Evolutionary conservation across 2,888 invertebrate species (phyloP).

Genomic region (Morpho deidamia): DNA sequence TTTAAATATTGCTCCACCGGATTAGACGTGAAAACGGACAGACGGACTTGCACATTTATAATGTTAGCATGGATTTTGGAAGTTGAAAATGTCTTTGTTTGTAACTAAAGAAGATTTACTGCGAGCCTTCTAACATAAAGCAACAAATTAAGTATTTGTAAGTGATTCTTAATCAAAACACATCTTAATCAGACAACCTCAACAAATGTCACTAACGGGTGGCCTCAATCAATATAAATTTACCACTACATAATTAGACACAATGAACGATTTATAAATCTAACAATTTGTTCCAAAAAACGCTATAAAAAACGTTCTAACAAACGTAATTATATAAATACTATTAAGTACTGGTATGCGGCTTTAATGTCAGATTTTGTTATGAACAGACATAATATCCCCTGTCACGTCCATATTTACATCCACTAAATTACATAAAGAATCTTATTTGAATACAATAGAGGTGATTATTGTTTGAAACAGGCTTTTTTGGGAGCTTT

Average conservation of each 20-base stretch:
- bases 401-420: slow-evolving; percentile 31
- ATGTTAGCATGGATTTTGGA: too few species aligned
- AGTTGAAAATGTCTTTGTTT: too few species aligned
- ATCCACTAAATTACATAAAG: slow-evolving; percentile 5
- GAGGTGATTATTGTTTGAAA: slow-evolving; percentile 26
- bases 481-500: slow-evolving; percentile 20
- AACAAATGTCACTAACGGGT: too few species aligned
- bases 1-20: too few species aligned
- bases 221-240: slow-evolving; percentile 37
- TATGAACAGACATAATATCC: slow-evolving; percentile 58
- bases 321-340: slow-evolving; percentile 63
- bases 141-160: too few species aligned
- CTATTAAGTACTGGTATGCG: slow-evolving; percentile 66
- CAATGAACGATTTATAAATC: slow-evolving; percentile 67
- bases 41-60: too few species aligned
- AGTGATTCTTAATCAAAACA: too few species aligned
- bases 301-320: slow-evolving; percentile 23
- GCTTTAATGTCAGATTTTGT: slow-evolving; percentile 68
- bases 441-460: slow-evolving; percentile 26
- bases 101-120: too few species aligned
- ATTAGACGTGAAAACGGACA: too few species aligned
- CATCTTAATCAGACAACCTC: too few species aligned
- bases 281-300: slow-evolving; percentile 60
- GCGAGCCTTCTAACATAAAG: too few species aligned
- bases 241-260: slow-evolving; percentile 54